These are phyloP conservation scores for Anoplophora glabripennis DNA, from an alignment of 1,140 invertebrate species.

Conservation along the genomic window DNA sequence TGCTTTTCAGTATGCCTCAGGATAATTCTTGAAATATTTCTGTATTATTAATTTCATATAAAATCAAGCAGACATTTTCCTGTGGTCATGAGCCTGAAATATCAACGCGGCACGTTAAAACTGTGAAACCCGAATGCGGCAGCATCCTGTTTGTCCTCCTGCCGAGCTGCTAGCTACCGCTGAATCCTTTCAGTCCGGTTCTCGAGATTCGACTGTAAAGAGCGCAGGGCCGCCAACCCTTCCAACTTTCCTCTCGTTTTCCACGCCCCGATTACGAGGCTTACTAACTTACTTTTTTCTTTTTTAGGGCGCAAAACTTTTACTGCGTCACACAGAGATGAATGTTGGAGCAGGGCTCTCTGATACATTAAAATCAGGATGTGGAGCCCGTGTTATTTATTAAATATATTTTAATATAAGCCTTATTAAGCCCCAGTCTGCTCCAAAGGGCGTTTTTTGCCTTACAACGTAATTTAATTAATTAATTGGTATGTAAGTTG, in stretches of 20 bases:
- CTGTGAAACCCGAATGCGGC: too few species aligned
- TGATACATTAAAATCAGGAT: slow-evolving; percentile 17
- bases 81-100: too few species aligned
- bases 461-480: too few species aligned
- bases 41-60: too few species aligned
- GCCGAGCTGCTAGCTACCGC: background rate
- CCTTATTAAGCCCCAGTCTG: too few species aligned
- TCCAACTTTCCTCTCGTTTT: slow-evolving; percentile 26
- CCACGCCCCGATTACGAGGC: slow-evolving; percentile 42
- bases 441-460: too few species aligned
- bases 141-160: background rate
- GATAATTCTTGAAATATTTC: too few species aligned
- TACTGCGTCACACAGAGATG: slow-evolving; percentile 21
- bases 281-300: slow-evolving; percentile 41
- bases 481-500: too few species aligned
- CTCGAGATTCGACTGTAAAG: slow-evolving; percentile 25
- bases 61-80: too few species aligned
- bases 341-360: slow-evolving; percentile 2
- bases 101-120: too few species aligned
- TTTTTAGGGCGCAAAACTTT: slow-evolving; percentile 29
- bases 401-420: slow-evolving; percentile 14
- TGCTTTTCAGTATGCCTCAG: too few species aligned
- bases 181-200: slow-evolving; percentile 20
- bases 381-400: slow-evolving; percentile 10
- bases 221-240: slow-evolving; percentile 40